Base-by-base conservation (phyloP, 2,888 invertebrate species). In the Spodoptera exigua region DNA sequence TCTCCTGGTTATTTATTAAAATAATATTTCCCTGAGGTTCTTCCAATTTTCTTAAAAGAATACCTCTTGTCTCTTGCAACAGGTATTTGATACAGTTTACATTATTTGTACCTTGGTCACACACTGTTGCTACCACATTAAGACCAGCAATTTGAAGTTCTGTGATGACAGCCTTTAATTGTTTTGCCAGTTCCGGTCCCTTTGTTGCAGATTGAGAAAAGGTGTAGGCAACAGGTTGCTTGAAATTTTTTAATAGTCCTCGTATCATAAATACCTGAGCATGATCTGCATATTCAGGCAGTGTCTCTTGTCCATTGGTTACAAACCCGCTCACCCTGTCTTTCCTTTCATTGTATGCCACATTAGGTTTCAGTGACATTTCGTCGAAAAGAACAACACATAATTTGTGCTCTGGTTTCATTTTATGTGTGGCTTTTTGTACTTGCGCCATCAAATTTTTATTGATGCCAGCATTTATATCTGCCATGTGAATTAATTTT, bases 221-320 rank as follows among this genome's bases (percentile, higher is more conserved):
- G 9, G 74, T 68, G 14, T 65, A 74, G 1, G 71, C 46, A 7
- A 78, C 47, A 2, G 72, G 66, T 47, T 78, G 76, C n/a, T 77
- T 78, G 46, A 76, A 74, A 32, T 81, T 81, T 65, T 71, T 73
- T 12, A 70, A 34, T 3, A 78, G 13, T 3, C 78, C 76, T 18
- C 53, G 46, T 2, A 63, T 37, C 63, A 59, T 59, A 21, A 67
- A 63, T 0, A 63, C 63, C 13, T 52, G 63, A 12, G 45, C 59
- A 16, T 67, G 59, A 43, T 63, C 63, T 16, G 59, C 51, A 37
- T 43, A 55, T 16, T 63, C 53, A 7, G 9, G 37, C 37, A 14
- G 27, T 53, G 32, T 59, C 13, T 59, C 21, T 2, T 37, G n/a
- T 1, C 59, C 59, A 45, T 63, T 59, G n/a, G 16, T 40, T 0